These are phyloP conservation scores for Lumbricus terrestris DNA, from an alignment of 2,888 invertebrate genomes.

Conservation along the genomic window DNA sequence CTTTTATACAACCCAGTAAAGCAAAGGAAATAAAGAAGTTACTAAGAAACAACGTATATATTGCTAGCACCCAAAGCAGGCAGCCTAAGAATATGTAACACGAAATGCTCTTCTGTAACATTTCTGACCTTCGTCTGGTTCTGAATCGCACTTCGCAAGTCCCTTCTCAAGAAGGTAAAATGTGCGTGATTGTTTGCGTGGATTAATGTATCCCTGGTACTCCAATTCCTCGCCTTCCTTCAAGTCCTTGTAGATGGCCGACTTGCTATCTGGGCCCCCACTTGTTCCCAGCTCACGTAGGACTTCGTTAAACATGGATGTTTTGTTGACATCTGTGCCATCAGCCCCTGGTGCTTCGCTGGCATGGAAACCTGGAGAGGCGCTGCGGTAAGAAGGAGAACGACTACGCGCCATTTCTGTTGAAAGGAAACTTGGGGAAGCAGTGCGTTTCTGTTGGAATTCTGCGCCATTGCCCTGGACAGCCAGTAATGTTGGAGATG, in stretches of 20 bases:
- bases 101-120: not conserved
- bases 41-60: not conserved
- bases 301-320: not conserved
- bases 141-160: constrained; percentile 15
- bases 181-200: constrained; percentile 48
- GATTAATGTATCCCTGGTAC: constrained; percentile 26
- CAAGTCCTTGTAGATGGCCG: constrained; percentile 14
- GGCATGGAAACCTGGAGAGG: not conserved
- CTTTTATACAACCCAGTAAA: not conserved
- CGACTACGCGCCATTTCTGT: constrained; percentile 6
- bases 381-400: not conserved
- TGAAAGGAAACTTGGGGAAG: not conserved
- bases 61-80: not conserved
- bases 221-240: constrained; percentile 19
- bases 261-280: not conserved
- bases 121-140: constrained; percentile 12
- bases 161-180: constrained; percentile 48
- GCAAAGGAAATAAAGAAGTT: not conserved
- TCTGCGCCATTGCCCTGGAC: constrained; percentile 25
- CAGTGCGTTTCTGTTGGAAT: not conserved
- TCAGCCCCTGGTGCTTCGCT: not conserved
- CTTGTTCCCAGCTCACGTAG: constrained; percentile 9
- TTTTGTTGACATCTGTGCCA: constrained; percentile 8
- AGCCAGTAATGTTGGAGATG: constrained; percentile 32
- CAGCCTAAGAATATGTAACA: not conserved